Conservation (phyloP, 53 echinoderm and acorn worm genomes). For the Luidia sarsii region DNA sequence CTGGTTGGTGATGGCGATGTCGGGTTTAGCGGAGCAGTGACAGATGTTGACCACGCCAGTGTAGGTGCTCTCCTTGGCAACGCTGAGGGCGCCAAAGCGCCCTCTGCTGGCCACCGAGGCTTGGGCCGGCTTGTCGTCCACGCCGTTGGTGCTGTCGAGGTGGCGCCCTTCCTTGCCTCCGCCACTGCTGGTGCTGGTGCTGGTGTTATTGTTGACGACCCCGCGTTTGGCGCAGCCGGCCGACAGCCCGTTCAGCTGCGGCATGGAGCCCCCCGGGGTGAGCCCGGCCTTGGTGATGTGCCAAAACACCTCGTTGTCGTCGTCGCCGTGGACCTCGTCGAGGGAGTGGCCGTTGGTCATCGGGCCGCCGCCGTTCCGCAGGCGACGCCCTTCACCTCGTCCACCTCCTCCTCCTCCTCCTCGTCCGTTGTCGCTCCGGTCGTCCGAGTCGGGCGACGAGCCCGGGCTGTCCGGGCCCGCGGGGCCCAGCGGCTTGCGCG, state of each 20-base stretch:
- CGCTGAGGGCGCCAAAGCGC: constrained; percentile 84
- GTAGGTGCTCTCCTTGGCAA: constrained; percentile 85
- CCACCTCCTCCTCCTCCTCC: too few relatives aligned
- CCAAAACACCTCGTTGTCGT: constrained; percentile 27
- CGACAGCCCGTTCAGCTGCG: constrained; percentile 32
- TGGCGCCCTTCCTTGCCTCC: too few relatives aligned
- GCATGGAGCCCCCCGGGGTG: constrained; percentile 4
- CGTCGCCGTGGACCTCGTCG: background rate
- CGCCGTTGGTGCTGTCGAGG: background rate
- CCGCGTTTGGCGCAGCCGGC: constrained; percentile 13
- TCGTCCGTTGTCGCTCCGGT: too few relatives aligned
- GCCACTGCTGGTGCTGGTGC: constrained; percentile 29
- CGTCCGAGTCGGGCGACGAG: constrained; percentile 6
- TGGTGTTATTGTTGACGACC: constrained; percentile 12
- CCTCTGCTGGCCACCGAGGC: constrained; percentile 79
- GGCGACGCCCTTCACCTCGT: background rate
- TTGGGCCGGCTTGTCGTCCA: constrained; percentile 42
- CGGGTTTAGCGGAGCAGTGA: constrained; percentile 58
- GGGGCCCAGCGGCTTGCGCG: constrained; percentile 15
- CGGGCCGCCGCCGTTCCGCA: background rate
- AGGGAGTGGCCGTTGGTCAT: constrained; percentile 20
- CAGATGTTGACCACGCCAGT: constrained; percentile 95
- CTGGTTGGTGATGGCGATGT: background rate
- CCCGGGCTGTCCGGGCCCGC: background rate
- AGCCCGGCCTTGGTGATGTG: constrained; percentile 1